Evolutionary conservation across 2,888 invertebrate species (phyloP), one percentile per base, ranked within the genome.

Genomic region (Urechis unicinctus): DNA sequence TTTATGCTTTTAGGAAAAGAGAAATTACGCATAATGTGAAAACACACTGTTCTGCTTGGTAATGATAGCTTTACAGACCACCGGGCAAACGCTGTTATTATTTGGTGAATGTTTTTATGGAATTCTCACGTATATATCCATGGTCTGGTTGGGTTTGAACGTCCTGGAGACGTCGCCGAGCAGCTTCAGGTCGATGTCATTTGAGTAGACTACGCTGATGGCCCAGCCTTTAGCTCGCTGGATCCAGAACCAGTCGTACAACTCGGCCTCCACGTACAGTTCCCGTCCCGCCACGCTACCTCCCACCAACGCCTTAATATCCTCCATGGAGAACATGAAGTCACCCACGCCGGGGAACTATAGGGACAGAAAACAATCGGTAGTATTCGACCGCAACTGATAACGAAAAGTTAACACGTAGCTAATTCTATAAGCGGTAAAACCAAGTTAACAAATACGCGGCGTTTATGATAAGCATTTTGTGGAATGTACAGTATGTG

Each of bases 81-180:
- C 9, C 25, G 49, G 26, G 21, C 21, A 28, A 26, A n/a, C 26
- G n/a, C 6, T 6, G 29, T 28, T 22, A 26, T 25, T 6, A 22
- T 49, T 9, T 9, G 45, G n/a, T n/a, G n/a, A n/a, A n/a, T n/a
- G n/a, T n/a, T n/a, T n/a, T n/a, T n/a, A 5, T 9, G 2, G 29
- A 2, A n/a, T 55, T 81, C 86, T 84, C 78, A 89, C 88, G 76
- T 91, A 91, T 49, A 86, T 83, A 60, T 86, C 87, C 69, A 92
- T 88, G 0, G 93, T 91, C 89, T 95, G 93, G 6, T 89, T 84
- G 0, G 96, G 95, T 77, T 95, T 96, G 80, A 95, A 95, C 21
- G 96, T 88, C 78, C 95, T 91, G 5, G 95, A 90, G 0, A 87
- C 84, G 31, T 90, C 91, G 0, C 95, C 96, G 1, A 95, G 82